phyloP scores from a whole-genome alignment of 1,140 invertebrate species.

The Battus philenor region DNA sequence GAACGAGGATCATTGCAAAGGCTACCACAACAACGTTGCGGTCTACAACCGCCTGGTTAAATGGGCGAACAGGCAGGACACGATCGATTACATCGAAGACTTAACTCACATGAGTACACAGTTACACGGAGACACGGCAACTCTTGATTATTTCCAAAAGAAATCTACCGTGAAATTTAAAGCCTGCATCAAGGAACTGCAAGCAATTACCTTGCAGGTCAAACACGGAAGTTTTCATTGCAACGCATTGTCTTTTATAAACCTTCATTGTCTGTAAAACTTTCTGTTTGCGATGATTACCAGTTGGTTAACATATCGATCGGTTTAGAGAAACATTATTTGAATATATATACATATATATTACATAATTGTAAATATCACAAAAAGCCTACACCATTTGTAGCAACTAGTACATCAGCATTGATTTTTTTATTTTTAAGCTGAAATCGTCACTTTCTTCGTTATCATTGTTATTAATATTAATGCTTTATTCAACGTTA shows the following conservation, averaged over 20 bases:
- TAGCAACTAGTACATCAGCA: too few relatives aligned
- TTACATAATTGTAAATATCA: too few relatives aligned
- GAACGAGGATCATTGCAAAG: constrained; percentile 1
- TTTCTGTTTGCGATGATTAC: too few relatives aligned
- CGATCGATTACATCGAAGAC: constrained; percentile 2
- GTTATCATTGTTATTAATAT: too few relatives aligned
- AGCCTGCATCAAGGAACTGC: background rate
- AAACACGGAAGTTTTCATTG: constrained; percentile 3
- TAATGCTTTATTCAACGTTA: too few relatives aligned
- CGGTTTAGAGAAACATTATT: too few relatives aligned
- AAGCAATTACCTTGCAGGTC: background rate
- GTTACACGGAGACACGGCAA: background rate
- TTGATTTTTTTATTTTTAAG: too few relatives aligned
- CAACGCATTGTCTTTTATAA: constrained; percentile 4
- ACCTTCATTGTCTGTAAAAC: background rate
- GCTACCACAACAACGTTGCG: constrained; percentile 2
- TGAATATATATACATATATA: too few relatives aligned
- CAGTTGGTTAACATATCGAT: too few relatives aligned
- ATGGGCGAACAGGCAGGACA: constrained; percentile 1
- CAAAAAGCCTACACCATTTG: too few relatives aligned
- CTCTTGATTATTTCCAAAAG: constrained; percentile 2
- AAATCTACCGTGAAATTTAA: constrained; percentile 1
- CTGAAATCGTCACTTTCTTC: too few relatives aligned
- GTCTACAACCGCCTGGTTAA: background rate
- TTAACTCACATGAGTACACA: background rate